A percentile compares a stretch with the other conserved stretches of the same genome.
Evolutionary conservation across 2,113 vertebrate species (phyloP).

Genomic region (Propithecus coquereli): DNA sequence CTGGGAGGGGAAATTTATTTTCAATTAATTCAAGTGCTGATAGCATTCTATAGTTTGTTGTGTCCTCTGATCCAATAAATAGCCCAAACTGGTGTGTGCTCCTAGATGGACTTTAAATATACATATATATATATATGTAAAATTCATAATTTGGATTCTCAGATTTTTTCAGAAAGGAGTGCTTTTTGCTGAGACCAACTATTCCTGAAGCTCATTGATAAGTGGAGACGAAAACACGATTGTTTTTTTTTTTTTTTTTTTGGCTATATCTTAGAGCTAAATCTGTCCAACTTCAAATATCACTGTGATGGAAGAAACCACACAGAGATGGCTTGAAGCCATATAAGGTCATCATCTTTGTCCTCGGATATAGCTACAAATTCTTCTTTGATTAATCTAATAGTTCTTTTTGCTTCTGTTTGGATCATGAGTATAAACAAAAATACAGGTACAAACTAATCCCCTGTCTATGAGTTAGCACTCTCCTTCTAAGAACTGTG

Average conservation of each 20-base stretch:
- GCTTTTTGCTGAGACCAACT: constrained; percentile 4
- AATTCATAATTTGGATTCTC: constrained; percentile 35
- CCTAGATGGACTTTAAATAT: not conserved
- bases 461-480: not conserved
- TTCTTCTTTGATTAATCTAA: not conserved
- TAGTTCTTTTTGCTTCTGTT: constrained; percentile 18
- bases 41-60: constrained; percentile 55
- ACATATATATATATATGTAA: not conserved
- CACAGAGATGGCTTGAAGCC: not conserved
- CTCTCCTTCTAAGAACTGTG: not conserved
- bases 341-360: not conserved
- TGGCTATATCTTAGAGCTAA: not conserved
- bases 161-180: constrained; percentile 47
- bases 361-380: not conserved
- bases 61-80: constrained; percentile 4
- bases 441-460: not conserved
- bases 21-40: constrained; percentile 60
- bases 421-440: not conserved
- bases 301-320: not conserved
- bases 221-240: not conserved
- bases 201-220: not conserved
- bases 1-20: constrained; percentile 72
- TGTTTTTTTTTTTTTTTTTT: not conserved
- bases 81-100: constrained; percentile 5
- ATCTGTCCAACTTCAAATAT: not conserved